phyloP scores from a whole-genome alignment of 2,797 vertebrate genomes.

The Parotocinclus haroldoi region DNA sequence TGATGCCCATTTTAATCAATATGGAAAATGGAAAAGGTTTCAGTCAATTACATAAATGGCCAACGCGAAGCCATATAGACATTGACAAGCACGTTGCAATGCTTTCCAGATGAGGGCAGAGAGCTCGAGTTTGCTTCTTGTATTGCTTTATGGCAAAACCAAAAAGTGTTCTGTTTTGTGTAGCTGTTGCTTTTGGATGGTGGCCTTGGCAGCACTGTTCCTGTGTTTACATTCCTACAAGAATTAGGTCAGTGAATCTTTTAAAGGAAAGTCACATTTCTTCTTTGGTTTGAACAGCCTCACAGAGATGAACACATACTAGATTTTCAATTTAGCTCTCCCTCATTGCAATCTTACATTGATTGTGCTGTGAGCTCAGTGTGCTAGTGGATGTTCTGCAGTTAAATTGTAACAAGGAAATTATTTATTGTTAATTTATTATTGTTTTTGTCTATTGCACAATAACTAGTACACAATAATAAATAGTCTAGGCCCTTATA shows the following conservation, averaged over 20 bases:
- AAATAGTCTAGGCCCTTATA: too few relatives aligned
- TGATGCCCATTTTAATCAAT: conserved; percentile 42
- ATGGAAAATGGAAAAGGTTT: conserved; percentile 44
- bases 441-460: too few relatives aligned
- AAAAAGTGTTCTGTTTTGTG: conserved; percentile 7
- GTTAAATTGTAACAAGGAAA: neutral
- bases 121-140: neutral
- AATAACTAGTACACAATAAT: too few relatives aligned
- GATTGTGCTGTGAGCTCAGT: neutral
- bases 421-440: neutral
- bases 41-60: conserved; percentile 35
- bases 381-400: neutral
- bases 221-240: conserved; percentile 47
- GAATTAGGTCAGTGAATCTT: conserved; percentile 41
- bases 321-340: conserved; percentile 40
- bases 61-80: conserved; percentile 10
- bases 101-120: conserved; percentile 26
- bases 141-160: conserved; percentile 11
- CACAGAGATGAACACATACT: conserved; percentile 11
- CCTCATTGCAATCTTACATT: conserved; percentile 2
- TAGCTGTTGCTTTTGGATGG: conserved; percentile 35
- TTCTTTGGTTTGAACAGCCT: conserved; percentile 28
- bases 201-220: conserved; percentile 12
- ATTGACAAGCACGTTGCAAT: conserved; percentile 19
- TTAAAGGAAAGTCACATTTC: conserved; percentile 31